Percentiles rank a stretch among this genome's conserved stretches.
These are phyloP conservation scores for Drosophila sordidula DNA, from an alignment of 2,888 invertebrate species.

Conservation along the genomic window DNA sequence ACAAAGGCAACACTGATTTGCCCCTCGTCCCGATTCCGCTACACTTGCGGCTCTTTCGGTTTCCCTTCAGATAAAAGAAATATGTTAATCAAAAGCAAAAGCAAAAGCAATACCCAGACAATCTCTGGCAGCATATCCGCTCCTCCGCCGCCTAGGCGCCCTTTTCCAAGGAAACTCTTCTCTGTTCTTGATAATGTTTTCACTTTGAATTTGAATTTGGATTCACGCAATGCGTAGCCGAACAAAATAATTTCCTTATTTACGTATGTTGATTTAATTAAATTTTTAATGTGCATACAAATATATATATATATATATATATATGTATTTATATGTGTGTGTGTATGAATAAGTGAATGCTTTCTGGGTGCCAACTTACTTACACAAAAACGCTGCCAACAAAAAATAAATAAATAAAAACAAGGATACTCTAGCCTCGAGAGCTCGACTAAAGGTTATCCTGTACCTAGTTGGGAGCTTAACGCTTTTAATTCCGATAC, in stretches of 20 bases:
- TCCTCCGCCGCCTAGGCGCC: too few relatives aligned
- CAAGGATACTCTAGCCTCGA: background rate
- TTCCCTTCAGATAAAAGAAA: slow-evolving; percentile 54
- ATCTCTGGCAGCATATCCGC: background rate
- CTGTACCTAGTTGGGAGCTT: background rate
- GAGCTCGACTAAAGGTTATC: background rate
- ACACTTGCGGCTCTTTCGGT: slow-evolving; percentile 19
- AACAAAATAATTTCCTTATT: slow-evolving; percentile 50
- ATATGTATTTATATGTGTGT: background rate
- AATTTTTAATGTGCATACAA: slow-evolving; percentile 43
- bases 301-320: background rate
- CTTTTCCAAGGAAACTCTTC: slow-evolving; percentile 2
- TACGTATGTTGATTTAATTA: slow-evolving; percentile 64
- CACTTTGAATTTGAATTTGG: slow-evolving; percentile 27
- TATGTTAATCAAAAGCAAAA: slow-evolving; percentile 60
- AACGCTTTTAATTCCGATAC: too few relatives aligned
- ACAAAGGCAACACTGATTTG: slow-evolving; percentile 13
- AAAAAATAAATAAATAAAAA: background rate
- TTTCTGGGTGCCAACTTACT: background rate
- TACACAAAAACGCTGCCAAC: background rate
- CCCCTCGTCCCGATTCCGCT: background rate
- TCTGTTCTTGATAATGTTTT: slow-evolving; percentile 28
- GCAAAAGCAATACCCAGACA: slow-evolving; percentile 29
- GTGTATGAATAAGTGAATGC: background rate
- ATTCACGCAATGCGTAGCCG: slow-evolving; percentile 38